phyloP scores from a whole-genome alignment of 2,888 invertebrate species.

The Keiferia lycopersicella region DNA sequence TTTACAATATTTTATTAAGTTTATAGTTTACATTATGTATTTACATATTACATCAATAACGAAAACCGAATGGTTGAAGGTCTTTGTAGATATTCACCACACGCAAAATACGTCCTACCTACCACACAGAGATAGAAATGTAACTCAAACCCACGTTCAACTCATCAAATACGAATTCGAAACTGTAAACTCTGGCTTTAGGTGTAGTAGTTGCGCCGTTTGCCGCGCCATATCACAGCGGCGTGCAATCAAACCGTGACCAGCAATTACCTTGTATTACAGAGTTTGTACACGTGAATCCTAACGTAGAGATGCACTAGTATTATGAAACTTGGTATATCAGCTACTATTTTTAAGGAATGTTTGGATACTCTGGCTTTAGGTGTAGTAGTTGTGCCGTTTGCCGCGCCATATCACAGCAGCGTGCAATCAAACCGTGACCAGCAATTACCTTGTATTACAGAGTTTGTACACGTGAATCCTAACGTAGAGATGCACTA shows the following conservation, averaged over 20 bases:
- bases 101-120: neutral
- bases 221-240: constrained; percentile 13
- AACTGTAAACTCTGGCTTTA: constrained; percentile 6
- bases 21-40: no score
- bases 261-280: constrained; percentile 43
- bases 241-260: constrained; percentile 44
- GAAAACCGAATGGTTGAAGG: no score
- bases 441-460: constrained; percentile 43
- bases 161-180: constrained; percentile 8
- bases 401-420: constrained; percentile 15
- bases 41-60: no score
- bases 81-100: neutral
- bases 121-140: neutral
- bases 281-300: constrained; percentile 15
- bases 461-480: constrained; percentile 11
- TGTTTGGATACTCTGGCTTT: no score
- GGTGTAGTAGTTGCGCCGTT: neutral
- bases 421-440: constrained; percentile 44
- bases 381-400: neutral
- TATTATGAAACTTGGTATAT: no score
- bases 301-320: neutral
- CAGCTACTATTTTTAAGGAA: no score
- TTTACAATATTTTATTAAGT: no score
- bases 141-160: neutral
- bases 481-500: neutral